Evolutionary conservation across 2,797 vertebrate species (phyloP).

Genomic region (Danio kyathit): DNA sequence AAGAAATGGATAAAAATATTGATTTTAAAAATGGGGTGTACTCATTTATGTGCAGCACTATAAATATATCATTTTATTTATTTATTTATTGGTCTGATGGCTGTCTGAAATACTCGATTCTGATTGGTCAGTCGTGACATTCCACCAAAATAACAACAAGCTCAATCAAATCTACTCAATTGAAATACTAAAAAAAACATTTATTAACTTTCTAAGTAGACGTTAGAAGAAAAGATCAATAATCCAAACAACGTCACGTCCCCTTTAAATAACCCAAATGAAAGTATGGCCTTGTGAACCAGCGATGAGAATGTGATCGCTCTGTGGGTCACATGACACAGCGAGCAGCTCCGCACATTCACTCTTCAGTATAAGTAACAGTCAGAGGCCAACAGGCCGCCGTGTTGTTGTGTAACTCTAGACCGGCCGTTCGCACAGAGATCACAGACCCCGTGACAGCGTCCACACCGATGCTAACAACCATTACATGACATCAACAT

Average conservation of each 20-base stretch:
- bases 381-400: constrained; percentile 40
- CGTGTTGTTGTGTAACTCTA: constrained; percentile 61
- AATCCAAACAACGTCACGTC: background rate
- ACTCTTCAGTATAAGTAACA: constrained; percentile 46
- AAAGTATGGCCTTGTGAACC: constrained; percentile 17
- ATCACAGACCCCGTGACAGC: constrained; percentile 46
- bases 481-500: constrained; percentile 67
- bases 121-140: too few relatives aligned
- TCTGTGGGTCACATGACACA: constrained; percentile 5
- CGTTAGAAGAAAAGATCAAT: background rate
- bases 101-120: too few relatives aligned
- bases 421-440: constrained; percentile 53
- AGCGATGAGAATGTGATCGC: constrained; percentile 2
- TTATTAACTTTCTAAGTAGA: background rate
- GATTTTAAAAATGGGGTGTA: too few relatives aligned
- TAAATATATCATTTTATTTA: too few relatives aligned
- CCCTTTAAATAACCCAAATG: constrained; percentile 1
- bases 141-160: too few relatives aligned
- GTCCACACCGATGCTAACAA: constrained; percentile 49
- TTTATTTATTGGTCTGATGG: too few relatives aligned
- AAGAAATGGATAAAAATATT: too few relatives aligned
- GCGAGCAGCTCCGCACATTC: constrained; percentile 41
- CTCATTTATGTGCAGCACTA: too few relatives aligned
- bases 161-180: too few relatives aligned
- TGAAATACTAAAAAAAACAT: background rate